A percentile compares a stretch with the other conserved stretches of the same genome.
These are phyloP conservation scores for Mus minutoides DNA, from an alignment of 2,797 vertebrate species.

Conservation along the genomic window DNA sequence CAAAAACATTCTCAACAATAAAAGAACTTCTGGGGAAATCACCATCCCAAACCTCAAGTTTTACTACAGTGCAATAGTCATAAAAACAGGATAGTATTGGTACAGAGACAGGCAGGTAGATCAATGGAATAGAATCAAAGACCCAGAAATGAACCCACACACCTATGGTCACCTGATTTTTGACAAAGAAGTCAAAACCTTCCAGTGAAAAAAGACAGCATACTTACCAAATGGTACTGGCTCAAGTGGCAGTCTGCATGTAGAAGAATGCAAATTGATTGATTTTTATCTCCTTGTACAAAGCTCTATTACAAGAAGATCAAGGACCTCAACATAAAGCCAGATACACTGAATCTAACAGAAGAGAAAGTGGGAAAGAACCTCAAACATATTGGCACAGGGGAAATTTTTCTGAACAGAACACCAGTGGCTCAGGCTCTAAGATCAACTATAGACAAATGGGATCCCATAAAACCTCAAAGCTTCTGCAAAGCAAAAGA, in stretches of 20 bases:
- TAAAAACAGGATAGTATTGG: neutral
- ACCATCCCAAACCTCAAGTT: neutral
- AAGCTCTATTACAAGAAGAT: neutral
- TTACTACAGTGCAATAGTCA: neutral
- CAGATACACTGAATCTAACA: neutral
- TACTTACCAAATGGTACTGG: neutral
- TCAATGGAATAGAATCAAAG: neutral
- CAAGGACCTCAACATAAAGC: neutral
- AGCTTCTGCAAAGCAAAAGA: neutral
- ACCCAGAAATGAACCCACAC: neutral
- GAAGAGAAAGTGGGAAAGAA: neutral
- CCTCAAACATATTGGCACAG: neutral
- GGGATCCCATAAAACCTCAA: neutral
- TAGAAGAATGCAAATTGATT: neutral
- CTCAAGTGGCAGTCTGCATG: neutral
- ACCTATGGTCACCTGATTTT: neutral
- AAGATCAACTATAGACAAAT: neutral
- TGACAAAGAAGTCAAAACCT: neutral
- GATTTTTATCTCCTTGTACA: neutral
- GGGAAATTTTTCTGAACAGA: neutral
- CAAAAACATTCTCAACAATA: neutral
- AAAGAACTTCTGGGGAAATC: neutral
- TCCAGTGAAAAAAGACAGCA: neutral
- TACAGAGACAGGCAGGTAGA: neutral
- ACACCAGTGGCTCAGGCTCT: too few relatives aligned